phyloP scores from a whole-genome alignment of 1,140 invertebrate species.

The Tachypleus tridentatus region DNA sequence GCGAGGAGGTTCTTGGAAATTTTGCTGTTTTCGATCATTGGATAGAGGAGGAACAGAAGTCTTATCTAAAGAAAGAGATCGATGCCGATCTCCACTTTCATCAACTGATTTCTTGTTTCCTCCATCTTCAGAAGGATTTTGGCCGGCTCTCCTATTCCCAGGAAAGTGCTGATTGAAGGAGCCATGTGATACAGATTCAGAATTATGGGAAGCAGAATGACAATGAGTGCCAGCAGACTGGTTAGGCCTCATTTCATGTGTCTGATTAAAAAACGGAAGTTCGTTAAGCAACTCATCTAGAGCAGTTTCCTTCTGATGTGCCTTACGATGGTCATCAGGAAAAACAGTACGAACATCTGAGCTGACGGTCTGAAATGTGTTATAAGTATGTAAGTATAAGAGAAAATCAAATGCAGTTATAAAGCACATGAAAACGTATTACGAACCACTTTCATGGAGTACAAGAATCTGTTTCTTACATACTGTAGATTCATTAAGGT shows the following conservation, averaged over 20 bases:
- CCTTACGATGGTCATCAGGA: constrained; percentile 15
- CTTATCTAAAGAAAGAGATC: no score
- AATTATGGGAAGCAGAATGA: neutral
- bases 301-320: constrained; percentile 68
- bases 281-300: constrained; percentile 90
- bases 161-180: neutral
- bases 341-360: constrained; percentile 2
- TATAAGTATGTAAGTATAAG: no score
- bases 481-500: no score
- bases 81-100: no score
- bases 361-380: neutral
- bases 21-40: neutral
- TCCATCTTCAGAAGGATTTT: constrained; percentile 46
- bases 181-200: neutral
- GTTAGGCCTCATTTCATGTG: neutral
- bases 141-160: neutral
- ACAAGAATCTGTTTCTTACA: no score
- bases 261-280: constrained; percentile 54
- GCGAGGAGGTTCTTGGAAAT: neutral
- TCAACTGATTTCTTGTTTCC: no score
- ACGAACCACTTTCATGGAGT: no score
- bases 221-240: neutral
- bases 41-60: neutral
- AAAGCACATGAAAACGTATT: no score
- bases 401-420: no score